phyloP scores from a whole-genome alignment of 2,888 invertebrate genomes.

The Strigamia crassipes region DNA sequence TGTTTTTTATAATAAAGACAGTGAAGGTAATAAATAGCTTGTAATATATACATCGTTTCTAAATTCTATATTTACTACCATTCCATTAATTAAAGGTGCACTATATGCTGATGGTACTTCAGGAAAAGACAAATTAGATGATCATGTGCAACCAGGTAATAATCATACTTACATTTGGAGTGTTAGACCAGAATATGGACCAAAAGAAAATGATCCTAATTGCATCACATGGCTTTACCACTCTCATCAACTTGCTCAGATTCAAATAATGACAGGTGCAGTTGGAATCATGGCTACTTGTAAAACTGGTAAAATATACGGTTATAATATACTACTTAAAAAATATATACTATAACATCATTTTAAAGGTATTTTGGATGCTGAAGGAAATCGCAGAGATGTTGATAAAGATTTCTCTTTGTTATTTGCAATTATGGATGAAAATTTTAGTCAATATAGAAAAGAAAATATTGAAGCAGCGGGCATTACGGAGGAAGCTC shows the following conservation, averaged over 20 bases:
- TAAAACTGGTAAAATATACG: not conserved
- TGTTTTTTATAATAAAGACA: conserved; percentile 19
- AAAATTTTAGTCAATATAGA: conserved; percentile 52
- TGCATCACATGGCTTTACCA: conserved; percentile 38
- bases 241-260: conserved; percentile 12
- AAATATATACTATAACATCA: too few relatives aligned
- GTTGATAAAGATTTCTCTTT: conserved; percentile 50
- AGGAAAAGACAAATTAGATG: conserved; percentile 6
- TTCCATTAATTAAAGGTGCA: not conserved
- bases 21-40: conserved; percentile 34
- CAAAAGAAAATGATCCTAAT: conserved; percentile 30
- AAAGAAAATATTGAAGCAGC: conserved; percentile 49
- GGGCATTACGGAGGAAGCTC: not conserved
- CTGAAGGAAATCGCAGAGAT: conserved; percentile 39
- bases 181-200: conserved; percentile 28
- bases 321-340: too few relatives aligned
- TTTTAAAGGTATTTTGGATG: conserved; percentile 23
- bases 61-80: too few relatives aligned
- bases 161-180: conserved; percentile 12
- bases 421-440: conserved; percentile 51
- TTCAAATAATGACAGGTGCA: conserved; percentile 20
- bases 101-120: conserved; percentile 16
- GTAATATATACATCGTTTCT: too few relatives aligned
- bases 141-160: conserved; percentile 3
- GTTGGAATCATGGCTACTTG: conserved; percentile 3